Evolutionary conservation across 2,113 vertebrate genomes (phyloP), one percentile per base, ranked within the genome.

Genomic region (Tachysurus vachellii): DNA sequence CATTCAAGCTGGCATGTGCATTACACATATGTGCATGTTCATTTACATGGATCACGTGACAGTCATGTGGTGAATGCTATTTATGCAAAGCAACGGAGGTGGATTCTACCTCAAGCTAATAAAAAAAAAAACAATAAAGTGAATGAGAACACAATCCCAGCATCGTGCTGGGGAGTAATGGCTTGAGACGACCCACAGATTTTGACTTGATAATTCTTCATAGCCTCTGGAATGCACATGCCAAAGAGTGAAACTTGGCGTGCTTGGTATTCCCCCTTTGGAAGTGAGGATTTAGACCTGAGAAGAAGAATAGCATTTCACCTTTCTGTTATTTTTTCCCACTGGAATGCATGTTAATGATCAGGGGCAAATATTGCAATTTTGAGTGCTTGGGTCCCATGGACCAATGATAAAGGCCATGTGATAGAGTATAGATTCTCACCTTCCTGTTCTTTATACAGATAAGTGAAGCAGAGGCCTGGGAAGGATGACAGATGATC

Each of bases 201-300:
- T 26, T 64, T 53, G 81, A 77, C 85, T 66, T 50, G 75, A 61
- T 70, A 70, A 80, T 85, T 89, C 83, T 84, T 83, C 56, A 64
- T 53, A 53, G 61, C 21, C 76, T 53, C 83, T 73, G 82, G 85
- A 90, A 87, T 87, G 89, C 79, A 85, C 71, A 50, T 53, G 84
- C 85, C 89, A 87, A 90, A 87, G 80, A 85, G 44, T 85, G 71
- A 83, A 59, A 13, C 10, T 59, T n/a, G 14, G 57, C 42, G 12
- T 59, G 56, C 79, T 44, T 44, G 56, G 79, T 61, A 36, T 36
- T 36, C 36, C 62, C 42, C 75, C 42, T 76, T 76, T n/a, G 79
- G 75, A 88, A 81, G n/a, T 53, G 73, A 87, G 59, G 59, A 59
- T 82, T 85, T 83, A 85, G 70, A 80, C n/a, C 19, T 44, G 62